Evolutionary conservation across 2,888 invertebrate genomes (phyloP), one percentile per base, ranked within the genome.

Genomic region (Meghimatium bilineatum): DNA sequence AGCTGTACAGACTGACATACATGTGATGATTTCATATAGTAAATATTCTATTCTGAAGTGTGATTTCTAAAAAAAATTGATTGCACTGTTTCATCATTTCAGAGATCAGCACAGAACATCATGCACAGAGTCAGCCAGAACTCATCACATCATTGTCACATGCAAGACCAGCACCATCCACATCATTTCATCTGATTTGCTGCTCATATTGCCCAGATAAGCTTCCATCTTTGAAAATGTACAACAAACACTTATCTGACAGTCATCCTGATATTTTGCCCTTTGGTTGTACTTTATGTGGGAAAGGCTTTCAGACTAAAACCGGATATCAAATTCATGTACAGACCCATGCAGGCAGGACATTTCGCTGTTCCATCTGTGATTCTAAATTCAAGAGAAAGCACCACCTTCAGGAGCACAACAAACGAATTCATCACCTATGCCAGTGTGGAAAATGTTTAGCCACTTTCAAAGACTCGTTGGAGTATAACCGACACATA

Each of bases 331-430:
- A 78, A 32, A n/a, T 71, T 34, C 83, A 83, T 29, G 63, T 78
- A 38, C 56, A 77, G 56, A 76, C 77, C n/a, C 82, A 82, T 60
- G 44, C 49, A 14, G 74, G 74, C 12, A 67, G 77, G n/a, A 78
- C 49, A 38, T 83, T 79, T 52, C 29, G 36, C 26, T 83, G 83
- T 63, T 26, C 29, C 2, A 71, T 72, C 34, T 83, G 83, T 66
- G 74, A 72, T 34, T 60, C 78, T 29, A 78, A 52, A 44, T 83
- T 83, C 63, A 83, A 74, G 29, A 63, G 67, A n/a, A 83, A 83
- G 32, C 83, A 83, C 38, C 83, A 83, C 67, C 79, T 83, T 34
- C 78, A 83, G n/a, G 44, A 52, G 32, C 83, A 83, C 60, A 56
- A 32, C 38, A 71, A 71, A 23, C 66, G 38, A 26, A 66, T 77